Evolutionary conservation across 1,140 invertebrate genomes (phyloP).

Genomic region (Drosophila pallidifrons): DNA sequence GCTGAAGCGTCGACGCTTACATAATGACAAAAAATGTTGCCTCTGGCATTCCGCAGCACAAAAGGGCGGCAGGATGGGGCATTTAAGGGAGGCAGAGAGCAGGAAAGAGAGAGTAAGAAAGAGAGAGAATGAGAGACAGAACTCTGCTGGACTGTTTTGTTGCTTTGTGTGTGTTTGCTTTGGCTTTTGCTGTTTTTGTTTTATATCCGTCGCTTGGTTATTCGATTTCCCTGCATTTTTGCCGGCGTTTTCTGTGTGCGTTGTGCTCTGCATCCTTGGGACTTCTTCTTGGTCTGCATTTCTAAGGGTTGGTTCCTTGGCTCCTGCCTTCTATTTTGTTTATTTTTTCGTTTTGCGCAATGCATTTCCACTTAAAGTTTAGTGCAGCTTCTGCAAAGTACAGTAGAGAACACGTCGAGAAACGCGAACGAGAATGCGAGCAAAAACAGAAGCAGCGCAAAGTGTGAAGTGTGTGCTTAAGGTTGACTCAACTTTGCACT

Average conservation of each 20-base stretch:
- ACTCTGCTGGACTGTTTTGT: background rate
- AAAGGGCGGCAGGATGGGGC: background rate
- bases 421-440: background rate
- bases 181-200: slow-evolving; percentile 6
- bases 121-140: background rate
- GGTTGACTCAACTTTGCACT: slow-evolving; percentile 71
- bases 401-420: slow-evolving; percentile 28
- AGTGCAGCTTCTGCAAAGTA: slow-evolving; percentile 57
- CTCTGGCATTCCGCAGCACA: slow-evolving; percentile 31
- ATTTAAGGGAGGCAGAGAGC: background rate
- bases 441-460: slow-evolving; percentile 5
- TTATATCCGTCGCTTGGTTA: slow-evolving; percentile 36
- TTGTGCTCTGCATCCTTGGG: slow-evolving; percentile 17
- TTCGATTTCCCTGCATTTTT: slow-evolving; percentile 49
- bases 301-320: slow-evolving; percentile 60
- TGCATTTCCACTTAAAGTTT: slow-evolving; percentile 56
- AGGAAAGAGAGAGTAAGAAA: background rate
- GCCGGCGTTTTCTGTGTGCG: background rate
- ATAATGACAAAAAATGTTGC: slow-evolving; percentile 58
- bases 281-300: slow-evolving; percentile 38
- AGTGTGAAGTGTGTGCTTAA: slow-evolving; percentile 61
- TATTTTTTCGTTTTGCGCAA: slow-evolving; percentile 1
- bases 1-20: slow-evolving; percentile 33
- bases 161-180: slow-evolving; percentile 17
- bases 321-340: background rate